Evolutionary conservation across 1,140 invertebrate genomes (phyloP).

Genomic region (Adoxophyes honmai): DNA sequence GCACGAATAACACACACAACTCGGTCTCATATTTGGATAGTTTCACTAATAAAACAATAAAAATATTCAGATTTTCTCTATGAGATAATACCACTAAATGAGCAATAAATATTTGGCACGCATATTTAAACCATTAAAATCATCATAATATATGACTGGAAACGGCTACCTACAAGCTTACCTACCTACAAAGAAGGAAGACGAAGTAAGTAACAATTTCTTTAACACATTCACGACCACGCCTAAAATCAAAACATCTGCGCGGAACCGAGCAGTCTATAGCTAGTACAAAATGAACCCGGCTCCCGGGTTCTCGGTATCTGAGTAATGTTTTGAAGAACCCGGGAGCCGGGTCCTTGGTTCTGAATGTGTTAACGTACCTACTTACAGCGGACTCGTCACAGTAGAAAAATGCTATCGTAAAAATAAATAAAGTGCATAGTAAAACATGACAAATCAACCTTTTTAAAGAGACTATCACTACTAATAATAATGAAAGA

Average conservation of each 20-base stretch:
- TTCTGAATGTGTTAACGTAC: no score
- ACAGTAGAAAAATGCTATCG: neutral
- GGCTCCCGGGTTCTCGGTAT: no score
- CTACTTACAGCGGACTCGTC: neutral
- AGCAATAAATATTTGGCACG: conserved; percentile 37
- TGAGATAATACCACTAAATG: conserved; percentile 22
- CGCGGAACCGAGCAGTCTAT: no score
- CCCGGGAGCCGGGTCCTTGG: no score
- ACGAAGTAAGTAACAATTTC: neutral
- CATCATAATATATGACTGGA: neutral
- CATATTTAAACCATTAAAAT: conserved; percentile 15
- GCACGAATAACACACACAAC: conserved; percentile 28
- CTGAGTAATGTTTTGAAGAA: no score
- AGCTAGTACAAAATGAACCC: no score
- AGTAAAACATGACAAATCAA: no score
- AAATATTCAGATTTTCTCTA: conserved; percentile 18
- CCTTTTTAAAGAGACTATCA: no score
- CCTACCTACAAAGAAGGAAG: neutral
- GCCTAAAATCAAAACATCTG: no score
- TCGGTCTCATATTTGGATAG: conserved; percentile 23
- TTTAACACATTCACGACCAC: no score
- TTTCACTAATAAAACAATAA: conserved; percentile 18
- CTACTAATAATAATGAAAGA: no score
- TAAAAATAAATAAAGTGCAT: neutral
- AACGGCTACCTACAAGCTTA: neutral